A percentile compares a stretch with the other conserved stretches of the same genome.
phyloP scores from a whole-genome alignment of 1,140 invertebrate genomes.

The Melipona quadrifasciata region DNA sequence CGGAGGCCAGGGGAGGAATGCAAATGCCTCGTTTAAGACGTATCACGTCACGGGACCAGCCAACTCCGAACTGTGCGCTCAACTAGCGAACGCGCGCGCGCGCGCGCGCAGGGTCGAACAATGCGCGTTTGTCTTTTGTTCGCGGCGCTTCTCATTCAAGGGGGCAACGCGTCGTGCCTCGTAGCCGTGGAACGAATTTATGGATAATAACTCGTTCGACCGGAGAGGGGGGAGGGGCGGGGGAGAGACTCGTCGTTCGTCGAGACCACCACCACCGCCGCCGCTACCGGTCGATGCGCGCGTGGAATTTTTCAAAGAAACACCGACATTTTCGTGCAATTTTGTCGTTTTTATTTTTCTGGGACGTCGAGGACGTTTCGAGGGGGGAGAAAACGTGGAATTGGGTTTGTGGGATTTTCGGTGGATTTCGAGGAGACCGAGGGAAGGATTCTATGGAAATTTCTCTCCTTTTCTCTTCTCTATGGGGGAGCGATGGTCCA shows the following conservation, averaged over 20 bases:
- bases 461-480: too few relatives aligned
- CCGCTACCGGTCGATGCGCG: too few relatives aligned
- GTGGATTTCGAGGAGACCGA: not conserved
- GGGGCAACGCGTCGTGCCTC: constrained; percentile 13
- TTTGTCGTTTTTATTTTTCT: not conserved
- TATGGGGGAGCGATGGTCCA: too few relatives aligned
- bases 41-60: constrained; percentile 30
- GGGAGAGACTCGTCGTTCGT: not conserved
- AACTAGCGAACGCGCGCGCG: not conserved
- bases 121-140: constrained; percentile 35
- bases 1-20: constrained; percentile 50
- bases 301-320: not conserved
- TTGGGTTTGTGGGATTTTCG: not conserved
- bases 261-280: too few relatives aligned
- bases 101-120: constrained; percentile 39
- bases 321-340: not conserved
- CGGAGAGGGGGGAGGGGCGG: not conserved
- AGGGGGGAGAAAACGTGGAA: not conserved
- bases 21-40: constrained; percentile 63
- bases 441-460: too few relatives aligned
- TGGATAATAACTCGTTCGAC: constrained; percentile 60
- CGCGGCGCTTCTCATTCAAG: constrained; percentile 53
- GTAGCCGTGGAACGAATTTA: constrained; percentile 51
- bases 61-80: not conserved
- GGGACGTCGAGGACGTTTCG: not conserved